A percentile compares a stretch with the other conserved stretches of the same genome.
Conservation (phyloP, 2,113 vertebrate species). For the Australoheros scitulus region DNA sequence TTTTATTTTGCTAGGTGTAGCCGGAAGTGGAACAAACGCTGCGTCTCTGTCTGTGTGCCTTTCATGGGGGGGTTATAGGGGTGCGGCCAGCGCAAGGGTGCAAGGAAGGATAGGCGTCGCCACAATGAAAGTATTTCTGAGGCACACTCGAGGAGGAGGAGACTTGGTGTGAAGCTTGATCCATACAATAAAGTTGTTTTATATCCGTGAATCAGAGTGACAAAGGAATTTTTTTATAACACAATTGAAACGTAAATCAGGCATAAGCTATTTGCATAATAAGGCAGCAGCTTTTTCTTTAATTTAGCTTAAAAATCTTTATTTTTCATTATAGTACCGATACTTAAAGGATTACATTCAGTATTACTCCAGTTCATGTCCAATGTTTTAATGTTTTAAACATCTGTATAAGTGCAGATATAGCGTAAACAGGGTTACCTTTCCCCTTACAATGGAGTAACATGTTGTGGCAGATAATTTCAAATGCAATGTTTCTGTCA, state of each 20-base stretch:
- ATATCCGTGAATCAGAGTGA: not conserved
- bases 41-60: not conserved
- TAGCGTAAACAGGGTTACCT: no score
- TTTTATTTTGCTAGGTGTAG: slow-evolving; percentile 45
- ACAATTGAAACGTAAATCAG: not conserved
- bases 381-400: not conserved
- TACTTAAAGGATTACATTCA: not conserved
- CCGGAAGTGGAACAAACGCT: not conserved
- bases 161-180: not conserved
- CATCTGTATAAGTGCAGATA: not conserved
- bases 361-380: not conserved
- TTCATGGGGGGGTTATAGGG: slow-evolving; percentile 26
- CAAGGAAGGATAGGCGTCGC: slow-evolving; percentile 50
- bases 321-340: not conserved
- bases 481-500: no score
- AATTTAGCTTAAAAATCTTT: not conserved
- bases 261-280: not conserved
- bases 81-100: slow-evolving; percentile 40
- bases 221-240: not conserved
- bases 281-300: not conserved
- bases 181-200: not conserved
- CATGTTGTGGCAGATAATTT: no score
- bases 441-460: no score
- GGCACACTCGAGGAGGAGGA: slow-evolving; percentile 23
- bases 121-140: slow-evolving; percentile 5